Evolutionary conservation across 2,113 vertebrate genomes (phyloP), one percentile per base, ranked within the genome.

Genomic region (Fulica atra): DNA sequence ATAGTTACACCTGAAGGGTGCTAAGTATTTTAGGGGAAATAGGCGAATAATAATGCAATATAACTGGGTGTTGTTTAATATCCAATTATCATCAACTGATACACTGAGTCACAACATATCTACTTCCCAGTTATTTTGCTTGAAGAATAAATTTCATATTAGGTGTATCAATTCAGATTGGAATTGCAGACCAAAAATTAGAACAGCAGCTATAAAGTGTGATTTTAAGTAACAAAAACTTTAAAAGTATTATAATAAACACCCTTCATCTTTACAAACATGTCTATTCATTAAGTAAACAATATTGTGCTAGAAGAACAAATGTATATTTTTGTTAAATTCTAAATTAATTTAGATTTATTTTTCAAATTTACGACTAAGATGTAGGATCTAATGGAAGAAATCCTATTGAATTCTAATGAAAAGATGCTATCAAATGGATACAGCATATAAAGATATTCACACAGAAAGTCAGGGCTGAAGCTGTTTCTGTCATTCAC

Each of bases 401-500:
- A 91, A 87, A 87, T 16, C 21, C 14, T 29, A 44, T 21, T 35
- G 28, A 94, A 42, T 24, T 70, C 25, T 56, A 83, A 53, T 1
- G 3, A 42, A 81, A 93, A 93, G 7, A 8, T 66, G 19, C 33
- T 54, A 46, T 38, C 70, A 63, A 78, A 84, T 2, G 4, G 13
- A 7, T 46, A 1, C 5, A 84, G 42, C 10, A 31, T 5, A 24
- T 44, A 60, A 88, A 51, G 16, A 56, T 66, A 77, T 8, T 63
- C 23, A 70, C 42, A 77, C 4, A 74, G 7, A 24, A 46, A 54
- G 26, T 16, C 24, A n/a, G 2, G 9, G 16, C 44, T 56, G 21
- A 46, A 84, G 60, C 11, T 25, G 28, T 56, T 86, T 68, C 59
- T 92, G n/a, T 77, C 36, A 68, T 14, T 97, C 84, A 99, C 99